A percentile compares a stretch with the other conserved stretches of the same genome.
phyloP scores from a whole-genome alignment of 2,113 vertebrate species.

The Calyptommatus sinebrachiatus region DNA sequence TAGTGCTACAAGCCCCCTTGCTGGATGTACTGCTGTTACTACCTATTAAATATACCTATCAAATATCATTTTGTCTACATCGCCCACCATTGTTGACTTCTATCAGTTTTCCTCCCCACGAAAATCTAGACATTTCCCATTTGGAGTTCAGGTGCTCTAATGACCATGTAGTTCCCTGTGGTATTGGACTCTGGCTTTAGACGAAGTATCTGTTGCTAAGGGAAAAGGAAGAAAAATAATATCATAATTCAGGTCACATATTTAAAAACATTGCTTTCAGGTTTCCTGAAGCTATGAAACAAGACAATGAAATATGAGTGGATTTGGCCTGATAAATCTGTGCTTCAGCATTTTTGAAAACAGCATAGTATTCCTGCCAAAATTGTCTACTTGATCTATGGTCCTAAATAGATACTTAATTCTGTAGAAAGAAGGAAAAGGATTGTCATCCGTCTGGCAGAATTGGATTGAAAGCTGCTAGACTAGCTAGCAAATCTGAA shows the following conservation, averaged over 20 bases:
- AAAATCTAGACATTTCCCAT: not conserved
- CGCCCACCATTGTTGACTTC: not conserved
- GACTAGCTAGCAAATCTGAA: not conserved
- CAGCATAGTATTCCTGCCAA: constrained; percentile 48
- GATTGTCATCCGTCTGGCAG: not conserved
- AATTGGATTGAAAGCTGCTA: not conserved
- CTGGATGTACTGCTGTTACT: too few species aligned
- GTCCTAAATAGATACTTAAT: constrained; percentile 23
- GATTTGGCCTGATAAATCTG: constrained; percentile 54
- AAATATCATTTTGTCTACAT: not conserved
- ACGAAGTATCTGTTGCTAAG: constrained; percentile 8
- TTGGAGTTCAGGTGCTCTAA: not conserved
- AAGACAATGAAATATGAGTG: constrained; percentile 32
- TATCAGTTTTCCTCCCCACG: not conserved
- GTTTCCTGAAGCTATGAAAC: constrained; percentile 40
- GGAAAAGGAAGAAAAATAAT: constrained; percentile 3
- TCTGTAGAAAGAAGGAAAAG: constrained; percentile 5
- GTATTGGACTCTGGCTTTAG: not conserved
- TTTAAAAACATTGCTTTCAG: not conserved
- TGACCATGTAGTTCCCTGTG: not conserved
- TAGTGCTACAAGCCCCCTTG: too few species aligned
- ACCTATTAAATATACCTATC: not conserved
- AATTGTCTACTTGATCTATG: constrained; percentile 36
- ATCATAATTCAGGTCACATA: constrained; percentile 8
- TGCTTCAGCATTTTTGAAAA: constrained; percentile 53